These are phyloP conservation scores for Rousettus madagascariensis DNA, from an alignment of 2,797 vertebrate genomes.

Conservation along the genomic window DNA sequence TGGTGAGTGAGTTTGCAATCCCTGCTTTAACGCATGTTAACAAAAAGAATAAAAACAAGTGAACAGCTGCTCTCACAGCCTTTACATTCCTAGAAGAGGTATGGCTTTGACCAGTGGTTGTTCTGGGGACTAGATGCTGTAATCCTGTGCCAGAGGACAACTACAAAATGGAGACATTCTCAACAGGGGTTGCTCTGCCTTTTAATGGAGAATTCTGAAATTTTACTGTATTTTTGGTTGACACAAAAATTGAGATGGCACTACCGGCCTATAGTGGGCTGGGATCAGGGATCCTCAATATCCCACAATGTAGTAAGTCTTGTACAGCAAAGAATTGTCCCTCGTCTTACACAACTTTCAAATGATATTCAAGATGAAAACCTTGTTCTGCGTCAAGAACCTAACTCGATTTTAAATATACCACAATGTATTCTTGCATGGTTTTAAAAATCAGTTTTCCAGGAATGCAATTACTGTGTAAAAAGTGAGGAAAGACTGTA, in stretches of 20 bases:
- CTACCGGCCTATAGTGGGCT: background rate
- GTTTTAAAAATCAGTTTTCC: constrained; percentile 57
- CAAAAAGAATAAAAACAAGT: constrained; percentile 33
- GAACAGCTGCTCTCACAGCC: background rate
- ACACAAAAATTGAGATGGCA: background rate
- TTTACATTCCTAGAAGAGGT: background rate
- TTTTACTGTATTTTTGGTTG: background rate
- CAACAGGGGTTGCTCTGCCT: background rate
- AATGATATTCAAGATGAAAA: constrained; percentile 39
- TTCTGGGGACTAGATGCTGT: background rate
- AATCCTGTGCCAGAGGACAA: background rate
- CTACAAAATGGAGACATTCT: background rate
- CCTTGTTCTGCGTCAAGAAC: constrained; percentile 23
- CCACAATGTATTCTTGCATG: background rate
- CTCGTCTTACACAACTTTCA: constrained; percentile 23
- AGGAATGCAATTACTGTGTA: constrained; percentile 39
- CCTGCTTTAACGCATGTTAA: background rate
- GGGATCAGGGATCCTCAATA: background rate
- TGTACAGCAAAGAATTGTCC: background rate
- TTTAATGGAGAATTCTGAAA: background rate
- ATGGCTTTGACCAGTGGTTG: background rate
- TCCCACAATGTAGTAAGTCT: background rate
- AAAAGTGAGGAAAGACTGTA: background rate
- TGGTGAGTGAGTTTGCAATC: background rate
- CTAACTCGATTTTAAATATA: constrained; percentile 39